Evolutionary conservation across 2,113 vertebrate genomes (phyloP), one percentile per base, ranked within the genome.

Genomic region (Hippocampus guttulatus): DNA sequence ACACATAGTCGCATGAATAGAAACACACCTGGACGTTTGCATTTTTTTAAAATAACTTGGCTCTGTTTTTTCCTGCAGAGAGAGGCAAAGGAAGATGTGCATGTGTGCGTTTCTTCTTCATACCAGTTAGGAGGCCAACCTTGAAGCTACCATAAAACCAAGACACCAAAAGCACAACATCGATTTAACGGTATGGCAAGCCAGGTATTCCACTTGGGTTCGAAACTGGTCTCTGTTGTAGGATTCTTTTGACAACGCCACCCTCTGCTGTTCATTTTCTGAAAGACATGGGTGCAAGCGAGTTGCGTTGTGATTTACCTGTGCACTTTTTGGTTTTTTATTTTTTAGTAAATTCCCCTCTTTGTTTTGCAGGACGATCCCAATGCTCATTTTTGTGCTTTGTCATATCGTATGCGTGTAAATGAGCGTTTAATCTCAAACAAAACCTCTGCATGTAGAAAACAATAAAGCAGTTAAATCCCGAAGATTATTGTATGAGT

Each of bases 61-160:
- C 16, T 76, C 0, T 57, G 5, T 45, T 16, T 77, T 54, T 72
- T n/a, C 51, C 75, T 30, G 25, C 20, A 40, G 61, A 14, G 12
- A 67, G 74, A 51, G 23, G 27, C 49, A 72, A 38, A 57, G 16
- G 64, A 49, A 25, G 47, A 47, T 2, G 5, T 68, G 94, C 88
- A 38, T 81, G 69, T 70, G 95, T 92, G 76, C 55, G 0, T 87
- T 89, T 25, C 5, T 21, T 93, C 93, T 61, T 88, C 75, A 0
- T 95, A 97, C 95, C 95, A 96, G 15, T 89, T 82, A 7, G 84
- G 70, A 64, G 89, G 91, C 78, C 93, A 88, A 62, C 9, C 79
- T 89, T 91, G 81, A 45, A 57, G 74, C 43, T 41, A 41, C 41
- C 41, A 64, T 45, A 73, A 60, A 71, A 76, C 25, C 38, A 63